Percentiles rank a stretch among this genome's conserved stretches.
These are phyloP conservation scores for Liasis olivaceus DNA, from an alignment of 2,797 vertebrate genomes.

Conservation along the genomic window DNA sequence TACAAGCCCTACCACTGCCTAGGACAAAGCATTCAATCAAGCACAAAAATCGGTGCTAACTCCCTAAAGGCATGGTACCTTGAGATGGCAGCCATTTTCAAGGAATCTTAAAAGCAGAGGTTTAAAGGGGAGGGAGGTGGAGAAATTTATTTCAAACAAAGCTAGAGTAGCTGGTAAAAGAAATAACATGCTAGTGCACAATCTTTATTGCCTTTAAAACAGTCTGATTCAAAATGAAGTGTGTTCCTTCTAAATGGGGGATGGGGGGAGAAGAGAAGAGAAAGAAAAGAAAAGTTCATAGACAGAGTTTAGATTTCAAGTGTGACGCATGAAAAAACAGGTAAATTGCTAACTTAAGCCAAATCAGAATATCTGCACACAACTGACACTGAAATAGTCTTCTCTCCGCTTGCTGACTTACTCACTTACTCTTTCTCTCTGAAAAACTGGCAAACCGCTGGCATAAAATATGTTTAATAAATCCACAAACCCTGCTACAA, in stretches of 20 bases:
- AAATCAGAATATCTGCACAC: not conserved
- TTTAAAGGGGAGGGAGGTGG: not conserved
- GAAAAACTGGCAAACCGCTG: not conserved
- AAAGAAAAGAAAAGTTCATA: not conserved
- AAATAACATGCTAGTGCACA: not conserved
- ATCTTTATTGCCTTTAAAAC: conserved; percentile 17
- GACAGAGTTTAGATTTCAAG: not conserved
- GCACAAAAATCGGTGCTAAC: conserved; percentile 33
- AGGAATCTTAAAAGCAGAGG: conserved; percentile 3
- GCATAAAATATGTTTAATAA: not conserved
- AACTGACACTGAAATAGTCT: not conserved
- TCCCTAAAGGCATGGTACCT: not conserved
- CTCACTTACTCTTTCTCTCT: not conserved
- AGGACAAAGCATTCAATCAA: conserved; percentile 49
- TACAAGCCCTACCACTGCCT: conserved; percentile 28
- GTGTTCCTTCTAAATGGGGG: not conserved
- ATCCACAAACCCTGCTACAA: not conserved
- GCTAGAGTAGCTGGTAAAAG: not conserved
- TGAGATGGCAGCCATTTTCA: conserved; percentile 23
- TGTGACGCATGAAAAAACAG: not conserved
- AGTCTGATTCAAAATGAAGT: conserved; percentile 32
- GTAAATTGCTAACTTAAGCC: not conserved
- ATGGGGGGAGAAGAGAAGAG: not conserved
- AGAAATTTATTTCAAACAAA: not conserved
- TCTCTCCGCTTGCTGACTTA: not conserved